Evolutionary conservation across 2,113 vertebrate genomes (phyloP).

Genomic region (Pelecanus crispus): DNA sequence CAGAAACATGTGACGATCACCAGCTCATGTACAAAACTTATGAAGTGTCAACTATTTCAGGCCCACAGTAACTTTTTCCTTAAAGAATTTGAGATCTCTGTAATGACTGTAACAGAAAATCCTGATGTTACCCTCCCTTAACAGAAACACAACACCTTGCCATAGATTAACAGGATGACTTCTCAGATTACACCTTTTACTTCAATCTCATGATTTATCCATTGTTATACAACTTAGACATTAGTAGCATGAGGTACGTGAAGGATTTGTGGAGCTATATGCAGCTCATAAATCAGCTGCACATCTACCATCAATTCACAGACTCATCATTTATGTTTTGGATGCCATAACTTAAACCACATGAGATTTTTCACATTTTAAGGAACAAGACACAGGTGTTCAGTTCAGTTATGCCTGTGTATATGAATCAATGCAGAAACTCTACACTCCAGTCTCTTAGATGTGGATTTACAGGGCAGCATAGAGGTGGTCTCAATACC

Average conservation of each 20-base stretch:
- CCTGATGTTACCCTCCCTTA: accelerated
- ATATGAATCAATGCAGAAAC: background rate
- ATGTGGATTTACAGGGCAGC: background rate
- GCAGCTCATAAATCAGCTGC: background rate
- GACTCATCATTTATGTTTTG: background rate
- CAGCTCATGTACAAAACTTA: background rate
- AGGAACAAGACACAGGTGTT: background rate
- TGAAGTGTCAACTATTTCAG: background rate
- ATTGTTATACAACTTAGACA: background rate
- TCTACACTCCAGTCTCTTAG: background rate
- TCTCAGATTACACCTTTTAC: background rate
- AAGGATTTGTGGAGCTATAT: background rate
- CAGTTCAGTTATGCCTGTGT: background rate
- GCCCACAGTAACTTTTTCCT: background rate
- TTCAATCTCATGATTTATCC: background rate
- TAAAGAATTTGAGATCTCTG: background rate
- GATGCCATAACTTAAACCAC: background rate
- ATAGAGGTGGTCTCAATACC: background rate
- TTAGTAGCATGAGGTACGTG: background rate
- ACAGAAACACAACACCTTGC: background rate
- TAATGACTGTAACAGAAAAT: background rate
- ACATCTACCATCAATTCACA: background rate
- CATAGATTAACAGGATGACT: background rate
- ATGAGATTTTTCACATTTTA: background rate
- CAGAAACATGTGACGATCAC: background rate